phyloP scores from a whole-genome alignment of 1,140 invertebrate genomes.

The Cyrtorhinus lividipennis region DNA sequence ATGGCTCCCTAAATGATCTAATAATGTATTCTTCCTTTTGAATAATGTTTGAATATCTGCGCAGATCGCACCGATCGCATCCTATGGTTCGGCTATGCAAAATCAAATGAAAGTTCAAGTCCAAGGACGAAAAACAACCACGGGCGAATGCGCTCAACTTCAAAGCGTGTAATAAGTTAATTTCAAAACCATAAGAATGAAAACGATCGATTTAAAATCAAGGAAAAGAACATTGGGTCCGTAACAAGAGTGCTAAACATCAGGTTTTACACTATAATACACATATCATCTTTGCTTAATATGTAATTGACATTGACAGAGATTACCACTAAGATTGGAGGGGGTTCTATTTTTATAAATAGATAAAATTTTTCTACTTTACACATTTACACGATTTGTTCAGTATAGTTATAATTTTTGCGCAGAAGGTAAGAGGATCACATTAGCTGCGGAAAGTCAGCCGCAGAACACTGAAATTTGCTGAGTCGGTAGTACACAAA shows the following conservation, averaged over 20 bases:
- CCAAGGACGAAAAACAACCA: too few species aligned
- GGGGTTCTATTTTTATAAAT: neutral
- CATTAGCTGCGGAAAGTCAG: neutral
- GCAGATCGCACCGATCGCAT: too few species aligned
- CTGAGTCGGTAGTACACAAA: neutral
- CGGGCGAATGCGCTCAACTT: constrained; percentile 1
- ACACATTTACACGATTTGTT: constrained; percentile 1
- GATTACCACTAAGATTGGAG: neutral
- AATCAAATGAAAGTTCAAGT: too few species aligned
- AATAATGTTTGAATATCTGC: too few species aligned
- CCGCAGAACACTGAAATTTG: neutral
- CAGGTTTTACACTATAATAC: neutral
- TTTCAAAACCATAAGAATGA: neutral
- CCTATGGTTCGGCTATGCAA: too few species aligned
- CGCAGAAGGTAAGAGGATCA: neutral
- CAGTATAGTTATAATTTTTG: neutral
- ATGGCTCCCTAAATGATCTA: too few species aligned
- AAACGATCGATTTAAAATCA: neutral
- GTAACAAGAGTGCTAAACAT: constrained; percentile 4
- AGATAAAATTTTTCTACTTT: neutral
- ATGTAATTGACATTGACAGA: constrained; percentile 1
- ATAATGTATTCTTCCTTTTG: too few species aligned
- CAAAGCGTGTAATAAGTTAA: neutral
- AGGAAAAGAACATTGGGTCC: neutral
- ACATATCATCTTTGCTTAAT: neutral